Evolutionary conservation across 2,888 invertebrate genomes (phyloP), one percentile per base, ranked within the genome.

Genomic region (Stenichneumon culpator): DNA sequence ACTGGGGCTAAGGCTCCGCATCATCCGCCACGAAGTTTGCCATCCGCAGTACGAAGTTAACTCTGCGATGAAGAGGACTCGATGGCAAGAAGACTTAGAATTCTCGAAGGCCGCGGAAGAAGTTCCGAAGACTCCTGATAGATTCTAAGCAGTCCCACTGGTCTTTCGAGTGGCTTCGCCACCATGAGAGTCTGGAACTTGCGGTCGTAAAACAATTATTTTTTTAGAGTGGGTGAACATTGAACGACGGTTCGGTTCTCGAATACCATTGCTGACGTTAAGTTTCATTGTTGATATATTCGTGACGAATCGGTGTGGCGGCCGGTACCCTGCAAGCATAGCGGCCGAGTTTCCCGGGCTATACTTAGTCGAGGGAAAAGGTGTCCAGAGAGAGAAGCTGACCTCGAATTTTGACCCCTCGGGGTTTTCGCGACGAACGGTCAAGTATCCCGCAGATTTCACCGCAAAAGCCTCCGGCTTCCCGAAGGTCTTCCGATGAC

Each of bases 401-500:
- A 70, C 54, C 72, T 16, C 14, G 28, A 36, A 52, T 54, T 70
- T 25, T 19, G 73, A 60, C 44, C 60, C 25, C 60, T 57, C 39
- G 7, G 14, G n/a, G 73, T 44, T 44, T n/a, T n/a, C 67, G 67
- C 44, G 19, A 19, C 19, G 19, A 69, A 65, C 52, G 70, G 39
- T 67, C 65, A 22, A 77, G 63, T 44, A 57, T 11, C 54, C 67
- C 39, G 28, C 54, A 60, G 70, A 52, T 77, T 65, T 50, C 39
- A 65, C 44, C 63, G 36, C 14, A 6, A 16, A 72, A 65, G 44
- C 77, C 52, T 57, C n/a, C 22, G 54, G 63, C 39, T 70, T 57
- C 16, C 69, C 19, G 50, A 69, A n/a, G 54, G 63, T 28, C 65
- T 57, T 11, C 69, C 19, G 50, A 69, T 70, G 70, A 82, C 32